Evolutionary conservation across 2,113 vertebrate genomes (phyloP), one percentile per base, ranked within the genome.

Genomic region (Xiphophorus hellerii): DNA sequence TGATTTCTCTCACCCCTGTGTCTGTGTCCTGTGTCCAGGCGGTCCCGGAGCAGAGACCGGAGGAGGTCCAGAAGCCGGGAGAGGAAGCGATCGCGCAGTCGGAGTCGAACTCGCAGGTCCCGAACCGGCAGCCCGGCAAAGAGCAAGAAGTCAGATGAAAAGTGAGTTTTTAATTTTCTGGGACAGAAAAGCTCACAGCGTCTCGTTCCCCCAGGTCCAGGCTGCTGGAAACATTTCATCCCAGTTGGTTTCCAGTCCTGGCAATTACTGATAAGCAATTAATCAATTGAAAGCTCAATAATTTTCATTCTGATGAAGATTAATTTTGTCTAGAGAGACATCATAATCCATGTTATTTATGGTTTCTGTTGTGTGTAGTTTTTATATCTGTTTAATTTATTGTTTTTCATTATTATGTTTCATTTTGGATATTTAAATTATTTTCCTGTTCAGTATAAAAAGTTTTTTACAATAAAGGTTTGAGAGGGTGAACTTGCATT

Each of bases 31-130:
- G 1, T 33, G 31, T 27, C 1, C 70, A 98, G 98, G 28, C 95
- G 97, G 33, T 97, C 97, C n/a, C 95, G 97, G 74, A 95, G 93
- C 86, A 92, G 94, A 71, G 95, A 95, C 90, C 95, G 77, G 91
- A 95, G 97, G 76, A 91, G 98, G 54, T 96, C 97, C 31, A 96
- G 97, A 42, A 99, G 98, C 90, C 87, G 97, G 62, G 98, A 94
- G 13, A 95, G 96, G 39, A 95, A 96, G 70, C 93, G 96, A 63
- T 97, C 97, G 0, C 90, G 94, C 78, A 98, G 97, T 84, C 95
- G 96, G 63, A 96, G 92, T 64, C 94, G 96, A 67, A 95, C 94
- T 2, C 94, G 96, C 25, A 92, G 97, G 54, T 99, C 96, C 60
- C 92, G 96, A 17, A 96, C 97, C 10, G 87, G 87, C 62, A 98